Evolutionary conservation across 2,888 invertebrate genomes (phyloP), one percentile per base, ranked within the genome.

Genomic region (Tethea ocularis): DNA sequence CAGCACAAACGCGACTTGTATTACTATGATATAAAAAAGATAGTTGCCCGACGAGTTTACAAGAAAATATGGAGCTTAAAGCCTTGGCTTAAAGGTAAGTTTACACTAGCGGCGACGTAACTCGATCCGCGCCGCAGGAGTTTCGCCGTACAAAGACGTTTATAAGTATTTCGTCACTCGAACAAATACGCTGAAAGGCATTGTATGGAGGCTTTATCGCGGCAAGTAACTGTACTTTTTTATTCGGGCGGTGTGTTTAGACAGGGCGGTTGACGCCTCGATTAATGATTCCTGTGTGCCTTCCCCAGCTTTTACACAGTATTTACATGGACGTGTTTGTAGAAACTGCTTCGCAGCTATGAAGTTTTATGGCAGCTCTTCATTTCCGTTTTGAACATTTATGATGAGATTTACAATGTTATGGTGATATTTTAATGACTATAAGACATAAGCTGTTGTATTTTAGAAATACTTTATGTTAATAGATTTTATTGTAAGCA

Each of bases 91-190:
- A 82, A 71, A 73, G 76, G 56, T 69, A 71, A 76, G 61, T 67
- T 73, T 81, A 65, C 59, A 68, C 33, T 67, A 62, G 26, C 23
- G 13, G 57, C 29, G 15, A 56, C 3, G 60, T 58, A 26, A 69
- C 69, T 78, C 72, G 73, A 74, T 63, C 63, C 60, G 69, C 83
- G 67, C 86, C 77, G 81, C 86, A 79, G 84, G 84, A 84, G 84
- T 78, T 72, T 75, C 51, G 51, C 67, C 71, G 68, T 71, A 86
- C 84, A 88, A 87, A 86, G 85, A 74, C 64, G 73, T 80, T 77
- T 86, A 72, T 82, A 80, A 86, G 82, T 79, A 84, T 84, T 85
- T 85, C 86, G 84, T 86, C 85, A 87, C 84, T 82, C 77, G 81
- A 83, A 83, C 83, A 82, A 86, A 86, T 80, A 83, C 73, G 77